A percentile compares a stretch with the other conserved stretches of the same genome.
Evolutionary conservation across 2,797 vertebrate genomes (phyloP).

Genomic region (Ataeniobius toweri): DNA sequence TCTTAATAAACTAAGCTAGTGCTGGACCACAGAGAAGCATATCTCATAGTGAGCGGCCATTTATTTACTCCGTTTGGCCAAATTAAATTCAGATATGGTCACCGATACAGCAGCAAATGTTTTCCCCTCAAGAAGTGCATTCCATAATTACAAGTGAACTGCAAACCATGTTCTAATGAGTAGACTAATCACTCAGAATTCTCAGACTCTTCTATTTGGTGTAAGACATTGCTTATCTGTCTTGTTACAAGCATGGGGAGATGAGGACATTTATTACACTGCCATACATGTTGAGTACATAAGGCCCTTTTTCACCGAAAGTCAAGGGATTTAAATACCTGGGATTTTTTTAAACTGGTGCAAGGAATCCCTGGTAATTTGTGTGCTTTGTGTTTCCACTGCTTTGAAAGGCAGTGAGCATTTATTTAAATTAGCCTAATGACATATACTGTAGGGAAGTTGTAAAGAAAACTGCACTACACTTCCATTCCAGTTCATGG

Average conservation of each 20-base stretch:
- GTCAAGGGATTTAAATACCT: no score
- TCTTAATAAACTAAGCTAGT: constrained; percentile 35
- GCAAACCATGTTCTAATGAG: constrained; percentile 37
- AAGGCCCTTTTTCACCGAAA: no score
- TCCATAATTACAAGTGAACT: constrained; percentile 50
- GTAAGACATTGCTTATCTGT: no score
- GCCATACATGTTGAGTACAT: not conserved
- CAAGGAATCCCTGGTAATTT: no score
- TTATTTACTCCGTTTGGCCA: constrained; percentile 40
- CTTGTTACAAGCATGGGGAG: not conserved
- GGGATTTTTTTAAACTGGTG: no score
- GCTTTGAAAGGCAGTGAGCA: no score
- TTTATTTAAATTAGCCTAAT: no score
- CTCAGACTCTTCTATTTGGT: not conserved
- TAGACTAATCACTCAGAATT: not conserved
- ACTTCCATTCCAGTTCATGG: no score
- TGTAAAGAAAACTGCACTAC: no score
- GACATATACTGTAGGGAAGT: no score
- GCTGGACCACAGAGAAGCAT: constrained; percentile 14
- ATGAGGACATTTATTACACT: not conserved
- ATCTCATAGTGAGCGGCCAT: constrained; percentile 37
- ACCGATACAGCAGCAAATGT: constrained; percentile 39
- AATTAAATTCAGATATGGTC: constrained; percentile 47
- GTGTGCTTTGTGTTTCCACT: no score
- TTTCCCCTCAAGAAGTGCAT: constrained; percentile 37